phyloP scores from a whole-genome alignment of 2,797 vertebrate species.

The Siniperca scherzeri region DNA sequence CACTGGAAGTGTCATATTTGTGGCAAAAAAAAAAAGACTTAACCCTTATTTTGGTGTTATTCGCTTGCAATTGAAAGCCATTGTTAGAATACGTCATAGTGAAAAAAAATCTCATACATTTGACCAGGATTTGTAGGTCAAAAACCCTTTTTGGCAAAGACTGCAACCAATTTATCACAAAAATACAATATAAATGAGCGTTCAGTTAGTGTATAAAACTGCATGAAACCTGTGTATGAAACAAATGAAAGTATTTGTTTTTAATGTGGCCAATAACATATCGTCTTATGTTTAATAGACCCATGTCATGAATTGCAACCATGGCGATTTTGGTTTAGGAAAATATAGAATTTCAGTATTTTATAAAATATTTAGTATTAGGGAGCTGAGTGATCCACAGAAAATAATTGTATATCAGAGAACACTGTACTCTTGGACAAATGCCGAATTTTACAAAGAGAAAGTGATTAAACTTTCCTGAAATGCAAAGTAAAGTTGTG shows the following conservation, averaged over 20 bases:
- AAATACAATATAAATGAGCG: background rate
- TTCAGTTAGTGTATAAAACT: background rate
- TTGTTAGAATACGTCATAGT: background rate
- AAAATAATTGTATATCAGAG: background rate
- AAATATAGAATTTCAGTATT: background rate
- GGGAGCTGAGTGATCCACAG: background rate
- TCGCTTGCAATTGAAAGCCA: background rate
- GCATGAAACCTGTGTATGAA: background rate
- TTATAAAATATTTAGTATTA: background rate
- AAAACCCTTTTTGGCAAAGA: background rate
- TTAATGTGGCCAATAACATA: background rate
- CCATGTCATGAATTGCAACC: background rate
- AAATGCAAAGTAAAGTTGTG: conserved; percentile 5
- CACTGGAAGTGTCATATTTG: conserved; percentile 46
- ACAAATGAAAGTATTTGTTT: background rate
- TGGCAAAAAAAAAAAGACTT: conserved; percentile 24
- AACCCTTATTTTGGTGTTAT: conserved; percentile 26
- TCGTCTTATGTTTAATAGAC: background rate
- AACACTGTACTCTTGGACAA: background rate
- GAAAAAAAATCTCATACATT: background rate
- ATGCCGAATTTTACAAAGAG: background rate
- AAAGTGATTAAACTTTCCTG: background rate
- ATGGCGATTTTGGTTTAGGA: background rate
- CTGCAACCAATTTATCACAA: background rate
- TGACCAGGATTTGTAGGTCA: background rate